Evolutionary conservation across 2,113 vertebrate genomes (phyloP), one percentile per base, ranked within the genome.

Genomic region (Felis catus): DNA sequence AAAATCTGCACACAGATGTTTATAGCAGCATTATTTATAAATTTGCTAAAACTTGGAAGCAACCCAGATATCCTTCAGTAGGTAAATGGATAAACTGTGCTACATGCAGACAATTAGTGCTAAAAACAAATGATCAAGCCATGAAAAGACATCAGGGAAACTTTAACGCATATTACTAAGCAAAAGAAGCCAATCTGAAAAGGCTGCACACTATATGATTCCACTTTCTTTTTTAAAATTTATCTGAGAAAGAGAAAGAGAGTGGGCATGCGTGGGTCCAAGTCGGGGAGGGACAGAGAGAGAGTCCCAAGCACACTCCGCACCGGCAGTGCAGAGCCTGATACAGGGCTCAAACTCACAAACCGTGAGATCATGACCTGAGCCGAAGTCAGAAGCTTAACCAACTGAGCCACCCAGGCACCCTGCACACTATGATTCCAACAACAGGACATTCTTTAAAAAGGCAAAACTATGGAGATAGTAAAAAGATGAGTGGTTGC

Each of bases 141-240:
- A 89, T 48, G 14, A 80, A 91, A 73, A 76, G 39, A 58, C 12
- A 89, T 14, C 36, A 8, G 65, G 27, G 25, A 82, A 39, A 48
- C 61, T 74, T 89, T 76, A 93, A 85, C 25, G 65, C 5, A 4
- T 18, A 90, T 74, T 68, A 91, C 14, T 78, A 89, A 92, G 63
- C 83, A 53, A 96, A 92, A 63, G 63, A 92, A 94, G 58, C 39
- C 66, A 79, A 94, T 83, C 25, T 94, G 25, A 79, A 89, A 96
- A 96, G 87, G 41, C 68, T 73, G 82, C 12, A 55, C 48, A 63
- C 9, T 89, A 11, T 91, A 10, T 53, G 55, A 55, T 94, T 89
- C 23, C 83, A 86, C 55, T 58, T 58, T 58, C 18, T 51, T 51
- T 51, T 51, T 51, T 51, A 13, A 55, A 58, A 18, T 58, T 58